Evolutionary conservation across 2,888 invertebrate species (phyloP), one percentile per base, ranked within the genome.

Genomic region (Ophraella communa): DNA sequence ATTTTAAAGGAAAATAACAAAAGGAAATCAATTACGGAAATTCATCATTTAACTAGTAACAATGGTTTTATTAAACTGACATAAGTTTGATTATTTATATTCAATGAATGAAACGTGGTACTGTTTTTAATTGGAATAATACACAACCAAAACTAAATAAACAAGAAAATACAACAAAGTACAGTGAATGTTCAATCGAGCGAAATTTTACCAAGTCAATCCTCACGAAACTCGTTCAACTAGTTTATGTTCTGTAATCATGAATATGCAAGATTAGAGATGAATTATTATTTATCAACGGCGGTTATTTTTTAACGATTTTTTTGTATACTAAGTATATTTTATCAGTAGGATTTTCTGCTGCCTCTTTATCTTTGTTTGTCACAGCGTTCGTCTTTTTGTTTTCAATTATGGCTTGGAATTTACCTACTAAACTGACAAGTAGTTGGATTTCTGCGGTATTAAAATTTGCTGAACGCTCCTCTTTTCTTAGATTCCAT

Each of bases 171-270:
- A 51, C 49, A 47, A n/a, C 49, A 51, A 51, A 8, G 21, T 47
- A 20, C 21, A 47, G 45, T n/a, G 21, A 51, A 44, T 54, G 62
- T 52, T 58, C 62, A 14, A 58, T 65, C 65, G 58, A 65, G 62
- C 62, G 62, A 62, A 65, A 62, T 62, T 65, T 65, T 56, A 65
- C 55, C 39, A 42, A 51, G 49, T 51, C 49, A 51, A 51, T 51
- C 27, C 49, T 59, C 59, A 51, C 51, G 71, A 76, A 78, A 77
- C 77, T 76, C 69, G 77, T 77, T 73, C 74, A 73, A 75, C 78
- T 72, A 78, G 77, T 78, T 78, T 76, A 74, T 74, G 70, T 76
- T 74, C 72, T 73, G 71, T 74, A 75, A 74, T 75, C 76, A 76
- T 78, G 77, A 76, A 76, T 76, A 77, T 77, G 75, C 73, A 71